Evolutionary conservation across 2,113 vertebrate genomes (phyloP), one percentile per base, ranked within the genome.

Genomic region (Amazona guildingii): DNA sequence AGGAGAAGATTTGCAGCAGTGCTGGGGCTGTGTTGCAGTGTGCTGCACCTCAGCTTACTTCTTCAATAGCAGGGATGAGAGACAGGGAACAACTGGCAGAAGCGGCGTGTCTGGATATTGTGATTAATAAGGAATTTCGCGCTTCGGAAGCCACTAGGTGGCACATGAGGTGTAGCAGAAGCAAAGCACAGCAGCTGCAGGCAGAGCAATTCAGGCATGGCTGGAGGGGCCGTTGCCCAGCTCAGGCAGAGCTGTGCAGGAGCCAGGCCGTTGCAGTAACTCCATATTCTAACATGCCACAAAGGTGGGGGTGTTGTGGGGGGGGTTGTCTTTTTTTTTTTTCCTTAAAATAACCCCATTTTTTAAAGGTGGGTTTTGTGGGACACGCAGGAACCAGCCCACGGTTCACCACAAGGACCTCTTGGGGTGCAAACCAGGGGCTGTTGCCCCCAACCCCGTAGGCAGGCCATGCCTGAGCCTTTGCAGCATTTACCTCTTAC

Each of bases 111-210:
- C 51, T 24, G 41, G 25, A 55, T 62, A 31, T 15, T 10, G 4
- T 6, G 39, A 43, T 66, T 19, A 14, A 10, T n/a, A 10, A 72
- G 55, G 43, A 85, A 93, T 94, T 97, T 94, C 97, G 74, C 81
- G 12, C 94, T 83, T 27, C 23, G 52, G 95, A 83, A 90, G 82
- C 98, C 98, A 79, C 97, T 51, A 97, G 98, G 92, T 98, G 98
- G 98, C 98, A 96, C 66, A 74, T 96, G 92, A 97, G 96, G 79
- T 59, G 92, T 95, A 91, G 95, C 64, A 76, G 93, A 95, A 81
- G 52, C 1, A 33, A 48, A 70, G 44, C 3, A 0, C 41, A 1
- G 9, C 1, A 13, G 52, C 73, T 5, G 61, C 49, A 24, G 86
- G 59, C 35, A 4, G 37, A 21, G 3, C 17, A 8, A 80, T 62